Percentiles rank a stretch among this genome's conserved stretches.
phyloP scores from a whole-genome alignment of 2,888 invertebrate species.

The Sinotaia quadrata region DNA sequence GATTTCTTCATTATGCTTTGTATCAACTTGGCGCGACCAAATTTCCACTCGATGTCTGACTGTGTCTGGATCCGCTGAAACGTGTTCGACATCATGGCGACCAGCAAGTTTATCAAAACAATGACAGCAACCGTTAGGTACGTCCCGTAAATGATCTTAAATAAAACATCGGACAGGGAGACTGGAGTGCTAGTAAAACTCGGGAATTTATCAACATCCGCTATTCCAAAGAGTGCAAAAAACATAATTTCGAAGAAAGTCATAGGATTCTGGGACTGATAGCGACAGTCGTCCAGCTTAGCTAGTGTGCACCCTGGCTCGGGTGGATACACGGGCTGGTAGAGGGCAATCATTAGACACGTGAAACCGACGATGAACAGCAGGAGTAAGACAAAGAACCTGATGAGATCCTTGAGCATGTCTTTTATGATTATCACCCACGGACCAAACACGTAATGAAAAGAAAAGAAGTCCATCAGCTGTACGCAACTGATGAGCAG shows the following conservation, averaged over 20 bases:
- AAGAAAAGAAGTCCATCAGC: constrained; percentile 93
- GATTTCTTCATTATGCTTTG: constrained; percentile 98
- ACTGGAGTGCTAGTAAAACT: constrained; percentile 74
- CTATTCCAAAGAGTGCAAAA: constrained; percentile 97
- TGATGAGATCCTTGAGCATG: constrained; percentile 83
- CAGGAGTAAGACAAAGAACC: constrained; percentile 95
- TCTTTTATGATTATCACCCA: constrained; percentile 99
- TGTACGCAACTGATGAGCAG: constrained; percentile 97
- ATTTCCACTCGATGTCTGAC: constrained; percentile 99
- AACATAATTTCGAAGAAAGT: constrained; percentile 97
- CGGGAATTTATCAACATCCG: constrained; percentile 76
- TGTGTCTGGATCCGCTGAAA: constrained; percentile 99
- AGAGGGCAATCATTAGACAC: constrained; percentile 88
- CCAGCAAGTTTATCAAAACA: constrained; percentile 97
- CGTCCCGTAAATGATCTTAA: constrained; percentile 86
- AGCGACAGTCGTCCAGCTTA: constrained; percentile 37
- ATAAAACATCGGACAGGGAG: constrained; percentile 72
- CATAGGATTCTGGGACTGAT: constrained; percentile 63
- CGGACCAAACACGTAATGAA: constrained; percentile 99
- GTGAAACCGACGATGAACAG: constrained; percentile 99
- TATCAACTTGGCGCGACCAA: constrained; percentile 97
- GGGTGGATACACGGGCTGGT: constrained; percentile 81
- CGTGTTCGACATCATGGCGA: constrained; percentile 99
- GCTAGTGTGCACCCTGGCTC: constrained; percentile 56
- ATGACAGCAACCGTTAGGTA: constrained; percentile 98